These are phyloP conservation scores for Opisthocomus hoazin DNA, from an alignment of 2,113 vertebrate species.

Conservation along the genomic window DNA sequence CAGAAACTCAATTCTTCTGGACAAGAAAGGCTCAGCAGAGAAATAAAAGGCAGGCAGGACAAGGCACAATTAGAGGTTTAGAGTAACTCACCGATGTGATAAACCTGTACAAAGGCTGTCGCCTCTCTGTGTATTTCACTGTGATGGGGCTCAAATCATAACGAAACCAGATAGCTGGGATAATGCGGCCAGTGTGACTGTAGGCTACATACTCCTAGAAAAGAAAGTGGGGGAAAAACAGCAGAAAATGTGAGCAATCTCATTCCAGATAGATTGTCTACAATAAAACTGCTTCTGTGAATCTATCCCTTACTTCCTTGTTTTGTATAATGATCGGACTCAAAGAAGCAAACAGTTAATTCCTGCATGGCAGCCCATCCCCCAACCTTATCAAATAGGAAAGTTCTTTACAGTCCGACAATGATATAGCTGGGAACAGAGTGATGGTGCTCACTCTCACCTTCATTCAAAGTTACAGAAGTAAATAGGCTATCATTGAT, in stretches of 20 bases:
- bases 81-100: conserved; percentile 91
- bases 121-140: conserved; percentile 96
- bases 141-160: conserved; percentile 99
- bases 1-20: background rate
- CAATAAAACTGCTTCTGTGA: background rate
- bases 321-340: background rate
- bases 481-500: background rate
- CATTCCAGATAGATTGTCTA: background rate
- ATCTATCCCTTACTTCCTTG: background rate
- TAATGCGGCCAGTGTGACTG: conserved; percentile 96
- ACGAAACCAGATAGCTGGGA: conserved; percentile 98
- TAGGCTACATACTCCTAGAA: conserved; percentile 93
- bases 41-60: background rate
- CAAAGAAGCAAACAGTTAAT: background rate
- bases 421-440: background rate
- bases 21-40: background rate
- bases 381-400: background rate
- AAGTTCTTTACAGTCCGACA: background rate
- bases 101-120: conserved; percentile 95
- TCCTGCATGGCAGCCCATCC: background rate
- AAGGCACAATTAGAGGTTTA: background rate
- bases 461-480: background rate
- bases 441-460: background rate
- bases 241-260: background rate
- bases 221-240: background rate